Conservation (phyloP, 2,113 vertebrate genomes). For the Salvator merianae region DNA sequence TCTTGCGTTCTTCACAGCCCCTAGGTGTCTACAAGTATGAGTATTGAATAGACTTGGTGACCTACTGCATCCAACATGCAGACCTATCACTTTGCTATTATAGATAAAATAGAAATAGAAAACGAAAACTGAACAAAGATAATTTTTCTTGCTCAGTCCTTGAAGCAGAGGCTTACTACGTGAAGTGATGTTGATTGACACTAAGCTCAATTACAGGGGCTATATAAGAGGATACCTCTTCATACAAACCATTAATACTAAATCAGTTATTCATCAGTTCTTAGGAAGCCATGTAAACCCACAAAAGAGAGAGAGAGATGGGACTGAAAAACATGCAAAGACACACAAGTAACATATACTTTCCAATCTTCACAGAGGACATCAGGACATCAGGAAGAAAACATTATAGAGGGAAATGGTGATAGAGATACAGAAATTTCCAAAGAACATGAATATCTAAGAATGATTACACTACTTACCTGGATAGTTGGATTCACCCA, state of each 20-base stretch:
- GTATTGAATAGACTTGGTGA: too few relatives aligned
- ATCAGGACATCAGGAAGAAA: constrained; percentile 46
- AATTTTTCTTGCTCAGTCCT: background rate
- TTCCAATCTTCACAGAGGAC: constrained; percentile 30
- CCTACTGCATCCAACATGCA: too few relatives aligned
- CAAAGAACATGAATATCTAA: constrained; percentile 33
- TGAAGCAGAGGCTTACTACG: too few relatives aligned
- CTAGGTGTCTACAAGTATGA: background rate
- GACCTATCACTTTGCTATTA: background rate
- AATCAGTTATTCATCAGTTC: background rate
- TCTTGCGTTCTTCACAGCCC: too few relatives aligned
- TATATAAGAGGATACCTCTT: too few relatives aligned
- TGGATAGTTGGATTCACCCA: constrained; percentile 61
- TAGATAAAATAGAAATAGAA: background rate
- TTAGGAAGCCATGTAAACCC: background rate
- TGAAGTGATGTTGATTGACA: background rate
- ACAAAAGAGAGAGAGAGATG: background rate
- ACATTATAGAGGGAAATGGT: constrained; percentile 6
- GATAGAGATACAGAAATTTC: constrained; percentile 59
- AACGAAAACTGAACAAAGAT: background rate
- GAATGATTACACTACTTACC: constrained; percentile 39
- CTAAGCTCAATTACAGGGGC: background rate
- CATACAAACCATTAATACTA: background rate
- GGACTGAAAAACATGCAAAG: background rate
- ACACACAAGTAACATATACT: background rate